Evolutionary conservation across 2,113 vertebrate species (phyloP).

Genomic region (Haplochromis burtoni): DNA sequence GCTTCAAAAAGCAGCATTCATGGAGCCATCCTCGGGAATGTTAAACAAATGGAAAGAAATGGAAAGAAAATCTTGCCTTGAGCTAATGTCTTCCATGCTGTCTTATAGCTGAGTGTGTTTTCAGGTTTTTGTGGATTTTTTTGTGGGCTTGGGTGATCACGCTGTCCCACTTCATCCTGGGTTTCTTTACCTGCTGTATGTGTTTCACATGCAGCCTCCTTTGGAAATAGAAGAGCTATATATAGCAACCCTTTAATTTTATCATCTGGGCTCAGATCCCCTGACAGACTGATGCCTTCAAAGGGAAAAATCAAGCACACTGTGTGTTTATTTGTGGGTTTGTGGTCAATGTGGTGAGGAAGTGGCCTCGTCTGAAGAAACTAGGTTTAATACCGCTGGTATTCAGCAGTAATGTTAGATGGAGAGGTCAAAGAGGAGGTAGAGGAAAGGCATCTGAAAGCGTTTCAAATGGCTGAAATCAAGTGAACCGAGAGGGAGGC

Average conservation of each 20-base stretch:
- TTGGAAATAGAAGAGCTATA: background rate
- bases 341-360: conserved; percentile 51
- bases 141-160: background rate
- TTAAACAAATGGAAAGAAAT: background rate
- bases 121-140: background rate
- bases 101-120: background rate
- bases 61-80: background rate
- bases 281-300: conserved; percentile 7
- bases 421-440: conserved; percentile 12
- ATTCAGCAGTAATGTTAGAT: conserved; percentile 37
- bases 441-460: background rate
- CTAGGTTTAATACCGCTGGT: conserved; percentile 50
- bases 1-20: background rate
- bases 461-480: background rate
- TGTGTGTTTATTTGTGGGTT: conserved; percentile 43
- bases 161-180: background rate
- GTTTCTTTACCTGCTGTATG: conserved; percentile 18
- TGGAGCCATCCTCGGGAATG: background rate
- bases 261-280: background rate
- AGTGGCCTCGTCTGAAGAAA: conserved; percentile 43
- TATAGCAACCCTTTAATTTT: conserved; percentile 35
- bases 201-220: background rate
- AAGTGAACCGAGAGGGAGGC: background rate
- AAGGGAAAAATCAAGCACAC: background rate
- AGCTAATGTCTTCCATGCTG: conserved; percentile 25